Evolutionary conservation across 2,797 vertebrate genomes (phyloP).

Genomic region (Eulemur albifrons): DNA sequence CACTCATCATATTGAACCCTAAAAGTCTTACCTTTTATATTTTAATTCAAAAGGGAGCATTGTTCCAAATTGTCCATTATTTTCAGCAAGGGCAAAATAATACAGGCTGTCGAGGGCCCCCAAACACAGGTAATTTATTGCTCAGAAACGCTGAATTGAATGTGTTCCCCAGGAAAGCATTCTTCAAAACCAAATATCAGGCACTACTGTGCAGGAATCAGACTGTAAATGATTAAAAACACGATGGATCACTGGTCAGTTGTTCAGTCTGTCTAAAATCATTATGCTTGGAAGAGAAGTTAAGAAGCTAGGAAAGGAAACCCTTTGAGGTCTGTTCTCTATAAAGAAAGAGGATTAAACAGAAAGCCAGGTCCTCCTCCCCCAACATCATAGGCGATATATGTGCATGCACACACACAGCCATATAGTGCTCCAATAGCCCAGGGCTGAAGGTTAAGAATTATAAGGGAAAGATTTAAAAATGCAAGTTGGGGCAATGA

Average conservation of each 20-base stretch:
- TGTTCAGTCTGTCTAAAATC: constrained; percentile 79
- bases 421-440: constrained; percentile 32
- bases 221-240: constrained; percentile 79
- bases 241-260: constrained; percentile 78
- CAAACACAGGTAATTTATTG: constrained; percentile 60
- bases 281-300: constrained; percentile 72
- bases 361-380: not conserved
- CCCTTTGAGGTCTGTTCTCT: constrained; percentile 62
- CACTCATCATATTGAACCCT: constrained; percentile 38
- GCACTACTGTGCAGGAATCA: constrained; percentile 62
- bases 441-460: constrained; percentile 21
- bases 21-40: constrained; percentile 44
- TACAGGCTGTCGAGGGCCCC: not conserved
- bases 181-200: constrained; percentile 73
- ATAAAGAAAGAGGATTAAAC: constrained; percentile 65
- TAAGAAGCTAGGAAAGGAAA: constrained; percentile 66
- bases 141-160: constrained; percentile 57
- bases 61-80: constrained; percentile 59
- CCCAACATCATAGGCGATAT: not conserved
- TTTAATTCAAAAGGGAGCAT: constrained; percentile 51
- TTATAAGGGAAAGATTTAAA: constrained; percentile 2
- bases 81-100: constrained; percentile 62
- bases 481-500: constrained; percentile 15
- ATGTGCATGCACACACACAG: not conserved
- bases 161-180: constrained; percentile 63